Evolutionary conservation across 2,797 vertebrate genomes (phyloP).

Genomic region (Pempheris klunzingeri): DNA sequence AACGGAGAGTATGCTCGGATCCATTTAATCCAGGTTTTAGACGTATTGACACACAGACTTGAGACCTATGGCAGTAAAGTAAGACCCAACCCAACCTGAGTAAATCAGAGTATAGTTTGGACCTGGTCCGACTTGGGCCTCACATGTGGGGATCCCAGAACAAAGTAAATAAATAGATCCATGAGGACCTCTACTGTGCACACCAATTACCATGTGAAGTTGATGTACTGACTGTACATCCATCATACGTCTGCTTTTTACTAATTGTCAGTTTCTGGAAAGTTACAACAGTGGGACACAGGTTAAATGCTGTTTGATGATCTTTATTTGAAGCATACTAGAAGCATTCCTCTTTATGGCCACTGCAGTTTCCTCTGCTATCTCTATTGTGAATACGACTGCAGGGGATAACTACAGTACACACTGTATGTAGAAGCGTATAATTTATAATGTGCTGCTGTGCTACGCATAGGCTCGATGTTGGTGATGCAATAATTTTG

Average conservation of each 20-base stretch:
- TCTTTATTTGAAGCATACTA: slow-evolving; percentile 6
- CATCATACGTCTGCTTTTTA: no score
- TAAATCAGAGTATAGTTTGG: background rate
- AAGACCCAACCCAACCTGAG: background rate
- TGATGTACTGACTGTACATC: background rate
- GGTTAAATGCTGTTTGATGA: background rate
- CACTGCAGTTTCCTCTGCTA: slow-evolving; percentile 26
- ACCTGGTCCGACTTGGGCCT: background rate
- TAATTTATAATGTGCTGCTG: slow-evolving; percentile 41
- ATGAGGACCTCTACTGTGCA: background rate
- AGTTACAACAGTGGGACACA: background rate
- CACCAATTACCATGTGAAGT: background rate
- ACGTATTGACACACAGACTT: background rate
- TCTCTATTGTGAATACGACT: slow-evolving; percentile 36
- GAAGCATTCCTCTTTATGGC: slow-evolving; percentile 3
- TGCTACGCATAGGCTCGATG: slow-evolving; percentile 44
- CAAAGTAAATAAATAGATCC: background rate
- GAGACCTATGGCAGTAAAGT: no score
- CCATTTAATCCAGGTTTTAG: background rate
- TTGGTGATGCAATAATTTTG: slow-evolving; percentile 73
- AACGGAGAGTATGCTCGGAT: background rate
- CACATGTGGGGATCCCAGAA: background rate
- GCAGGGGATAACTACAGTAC: slow-evolving; percentile 3
- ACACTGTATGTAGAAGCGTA: slow-evolving; percentile 16
- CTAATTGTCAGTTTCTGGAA: background rate